Evolutionary conservation across 2,888 invertebrate genomes (phyloP).

Genomic region (Craniophora ligustri): DNA sequence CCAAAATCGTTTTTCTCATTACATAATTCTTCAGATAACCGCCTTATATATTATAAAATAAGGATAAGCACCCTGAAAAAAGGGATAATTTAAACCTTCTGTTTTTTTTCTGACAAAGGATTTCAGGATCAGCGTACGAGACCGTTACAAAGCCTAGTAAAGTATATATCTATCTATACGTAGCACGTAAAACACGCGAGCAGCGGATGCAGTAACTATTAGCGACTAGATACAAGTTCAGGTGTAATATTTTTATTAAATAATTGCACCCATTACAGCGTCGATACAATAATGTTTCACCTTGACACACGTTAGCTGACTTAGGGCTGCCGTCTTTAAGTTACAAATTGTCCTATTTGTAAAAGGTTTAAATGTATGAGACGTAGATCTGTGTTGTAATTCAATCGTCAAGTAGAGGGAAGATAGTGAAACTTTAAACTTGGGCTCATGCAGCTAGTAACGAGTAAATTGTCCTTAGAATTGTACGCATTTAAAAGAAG

Average conservation of each 20-base stretch:
- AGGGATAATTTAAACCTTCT: not conserved
- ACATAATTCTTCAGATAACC: too few relatives aligned
- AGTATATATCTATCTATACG: constrained; percentile 1
- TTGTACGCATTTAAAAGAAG: too few relatives aligned
- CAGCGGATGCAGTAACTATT: constrained; percentile 32
- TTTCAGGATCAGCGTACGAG: not conserved
- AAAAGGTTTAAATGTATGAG: not conserved
- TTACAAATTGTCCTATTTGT: not conserved
- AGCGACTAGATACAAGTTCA: constrained; percentile 24
- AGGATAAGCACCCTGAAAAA: too few relatives aligned
- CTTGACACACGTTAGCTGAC: constrained; percentile 22
- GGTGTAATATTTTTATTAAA: constrained; percentile 32
- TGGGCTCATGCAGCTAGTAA: too few relatives aligned
- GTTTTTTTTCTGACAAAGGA: not conserved
- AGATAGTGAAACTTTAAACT: too few relatives aligned
- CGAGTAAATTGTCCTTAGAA: too few relatives aligned
- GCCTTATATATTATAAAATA: too few relatives aligned
- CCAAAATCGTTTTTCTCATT: too few relatives aligned
- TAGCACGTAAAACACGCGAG: constrained; percentile 9
- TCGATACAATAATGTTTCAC: constrained; percentile 25
- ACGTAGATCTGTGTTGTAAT: not conserved
- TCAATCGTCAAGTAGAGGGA: not conserved
- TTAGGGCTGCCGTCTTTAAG: not conserved
- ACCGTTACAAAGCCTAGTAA: not conserved
- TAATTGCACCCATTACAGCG: constrained; percentile 33